Conservation (phyloP, 2,797 vertebrate genomes). For the Cyclura pinguis region DNA sequence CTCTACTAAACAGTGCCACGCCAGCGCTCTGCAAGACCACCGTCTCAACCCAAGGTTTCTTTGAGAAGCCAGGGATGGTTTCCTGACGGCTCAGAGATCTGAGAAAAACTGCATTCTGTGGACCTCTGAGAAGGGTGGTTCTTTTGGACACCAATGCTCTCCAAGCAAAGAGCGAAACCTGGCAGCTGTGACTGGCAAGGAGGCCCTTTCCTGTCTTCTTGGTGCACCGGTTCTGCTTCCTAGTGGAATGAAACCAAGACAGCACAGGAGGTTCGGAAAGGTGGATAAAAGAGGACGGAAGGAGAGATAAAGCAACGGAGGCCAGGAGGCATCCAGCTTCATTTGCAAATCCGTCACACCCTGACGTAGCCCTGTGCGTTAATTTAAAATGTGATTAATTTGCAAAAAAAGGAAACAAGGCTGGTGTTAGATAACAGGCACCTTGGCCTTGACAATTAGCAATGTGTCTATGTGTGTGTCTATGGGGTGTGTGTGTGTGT, state of each 20-base stretch:
- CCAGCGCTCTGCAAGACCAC: not conserved
- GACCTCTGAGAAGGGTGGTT: conserved; percentile 76
- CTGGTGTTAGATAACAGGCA: conserved; percentile 56
- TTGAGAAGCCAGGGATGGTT: conserved; percentile 63
- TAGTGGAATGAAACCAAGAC: conserved; percentile 73
- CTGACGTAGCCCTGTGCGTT: conserved; percentile 75
- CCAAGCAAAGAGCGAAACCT: conserved; percentile 11
- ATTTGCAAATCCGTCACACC: conserved; percentile 78
- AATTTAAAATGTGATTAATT: conserved; percentile 79
- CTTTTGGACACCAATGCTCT: conserved; percentile 78
- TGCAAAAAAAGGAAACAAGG: conserved; percentile 62
- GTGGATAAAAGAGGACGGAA: conserved; percentile 12
- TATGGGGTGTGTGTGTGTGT: not conserved
- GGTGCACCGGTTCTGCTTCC: conserved; percentile 41
- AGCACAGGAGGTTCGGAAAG: conserved; percentile 7
- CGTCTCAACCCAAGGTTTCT: conserved; percentile 39
- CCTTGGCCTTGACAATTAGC: conserved; percentile 61
- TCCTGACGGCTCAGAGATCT: conserved; percentile 75
- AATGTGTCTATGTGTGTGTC: too few relatives aligned
- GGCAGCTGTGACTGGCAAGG: conserved; percentile 62
- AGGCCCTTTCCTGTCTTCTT: conserved; percentile 18
- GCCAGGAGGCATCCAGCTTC: conserved; percentile 60
- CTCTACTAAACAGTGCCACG: too few relatives aligned
- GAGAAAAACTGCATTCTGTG: conserved; percentile 71
- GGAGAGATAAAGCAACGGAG: conserved; percentile 25